Evolutionary conservation across 2,797 vertebrate species (phyloP).

Genomic region (Premnoplex brunnescens): DNA sequence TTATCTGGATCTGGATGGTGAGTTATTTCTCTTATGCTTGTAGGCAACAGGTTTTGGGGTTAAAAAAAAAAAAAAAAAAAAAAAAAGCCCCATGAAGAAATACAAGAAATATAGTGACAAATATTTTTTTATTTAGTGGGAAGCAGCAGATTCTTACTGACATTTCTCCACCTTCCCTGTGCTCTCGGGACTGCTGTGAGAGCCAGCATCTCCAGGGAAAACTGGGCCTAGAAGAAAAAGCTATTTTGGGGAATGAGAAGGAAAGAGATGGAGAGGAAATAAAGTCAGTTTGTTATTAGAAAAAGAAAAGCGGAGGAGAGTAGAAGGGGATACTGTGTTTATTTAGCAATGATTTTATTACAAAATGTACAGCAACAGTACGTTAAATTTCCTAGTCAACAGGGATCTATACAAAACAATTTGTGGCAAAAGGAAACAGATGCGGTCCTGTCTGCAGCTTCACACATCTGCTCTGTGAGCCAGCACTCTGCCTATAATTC

Average conservation of each 20-base stretch:
- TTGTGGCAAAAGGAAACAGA: constrained; percentile 55
- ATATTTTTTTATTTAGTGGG: neutral
- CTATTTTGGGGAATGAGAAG: neutral
- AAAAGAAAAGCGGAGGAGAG: neutral
- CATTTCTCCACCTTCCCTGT: neutral
- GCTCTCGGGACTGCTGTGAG: neutral
- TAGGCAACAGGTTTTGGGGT: neutral
- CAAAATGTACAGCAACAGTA: neutral
- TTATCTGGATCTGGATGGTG: neutral
- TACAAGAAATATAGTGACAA: neutral
- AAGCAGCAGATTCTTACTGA: neutral
- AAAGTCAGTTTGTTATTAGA: neutral
- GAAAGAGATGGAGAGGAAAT: neutral
- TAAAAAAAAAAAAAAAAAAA: neutral
- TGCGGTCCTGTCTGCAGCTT: constrained; percentile 53
- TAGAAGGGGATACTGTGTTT: neutral
- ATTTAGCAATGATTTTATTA: constrained; percentile 36
- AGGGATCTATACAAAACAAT: constrained; percentile 21
- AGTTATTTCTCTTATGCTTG: neutral
- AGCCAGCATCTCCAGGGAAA: neutral
- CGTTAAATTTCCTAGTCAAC: constrained; percentile 53
- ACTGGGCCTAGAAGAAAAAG: neutral
- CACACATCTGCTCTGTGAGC: constrained; percentile 57
- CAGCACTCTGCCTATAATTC: constrained; percentile 53
- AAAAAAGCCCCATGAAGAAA: neutral